Evolutionary conservation across 2,797 vertebrate species (phyloP).

Genomic region (Anisognathus igniventris): DNA sequence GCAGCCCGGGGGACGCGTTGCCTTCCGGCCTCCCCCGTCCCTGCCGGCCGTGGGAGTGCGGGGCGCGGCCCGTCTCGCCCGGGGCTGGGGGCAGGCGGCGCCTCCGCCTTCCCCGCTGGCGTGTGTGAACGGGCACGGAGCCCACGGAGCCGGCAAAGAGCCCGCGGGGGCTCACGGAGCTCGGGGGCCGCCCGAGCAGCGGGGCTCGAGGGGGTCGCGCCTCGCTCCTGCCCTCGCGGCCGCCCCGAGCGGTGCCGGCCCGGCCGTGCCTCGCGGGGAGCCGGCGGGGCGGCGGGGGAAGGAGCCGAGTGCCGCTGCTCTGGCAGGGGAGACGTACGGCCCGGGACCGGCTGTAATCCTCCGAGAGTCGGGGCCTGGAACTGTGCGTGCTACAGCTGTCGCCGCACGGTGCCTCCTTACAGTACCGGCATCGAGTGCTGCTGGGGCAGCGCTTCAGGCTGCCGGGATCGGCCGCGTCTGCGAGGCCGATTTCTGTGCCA

Average conservation of each 20-base stretch:
- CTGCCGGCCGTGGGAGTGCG: neutral
- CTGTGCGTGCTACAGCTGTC: fast-evolving
- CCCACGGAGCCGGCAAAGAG: neutral
- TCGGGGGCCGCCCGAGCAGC: neutral
- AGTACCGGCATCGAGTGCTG: fast-evolving
- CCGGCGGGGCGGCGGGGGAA: fast-evolving
- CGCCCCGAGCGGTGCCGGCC: neutral
- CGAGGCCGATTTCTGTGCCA: neutral
- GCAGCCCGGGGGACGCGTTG: neutral
- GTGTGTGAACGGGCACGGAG: neutral
- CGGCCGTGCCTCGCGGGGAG: neutral
- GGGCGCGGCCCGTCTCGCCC: too few relatives aligned
- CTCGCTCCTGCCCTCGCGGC: neutral
- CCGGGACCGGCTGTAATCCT: fast-evolving
- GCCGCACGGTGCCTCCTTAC: fast-evolving
- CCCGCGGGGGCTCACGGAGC: neutral
- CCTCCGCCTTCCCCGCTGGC: neutral
- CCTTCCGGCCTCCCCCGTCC: neutral
- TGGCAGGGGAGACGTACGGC: fast-evolving
- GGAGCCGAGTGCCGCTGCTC: fast-evolving
- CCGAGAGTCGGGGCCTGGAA: neutral
- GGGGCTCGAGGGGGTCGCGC: neutral
- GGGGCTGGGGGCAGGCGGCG: neutral
- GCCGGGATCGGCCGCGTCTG: neutral
- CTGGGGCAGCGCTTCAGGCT: neutral